phyloP scores from a whole-genome alignment of 2,888 invertebrate genomes.

The Morinoia aosen region DNA sequence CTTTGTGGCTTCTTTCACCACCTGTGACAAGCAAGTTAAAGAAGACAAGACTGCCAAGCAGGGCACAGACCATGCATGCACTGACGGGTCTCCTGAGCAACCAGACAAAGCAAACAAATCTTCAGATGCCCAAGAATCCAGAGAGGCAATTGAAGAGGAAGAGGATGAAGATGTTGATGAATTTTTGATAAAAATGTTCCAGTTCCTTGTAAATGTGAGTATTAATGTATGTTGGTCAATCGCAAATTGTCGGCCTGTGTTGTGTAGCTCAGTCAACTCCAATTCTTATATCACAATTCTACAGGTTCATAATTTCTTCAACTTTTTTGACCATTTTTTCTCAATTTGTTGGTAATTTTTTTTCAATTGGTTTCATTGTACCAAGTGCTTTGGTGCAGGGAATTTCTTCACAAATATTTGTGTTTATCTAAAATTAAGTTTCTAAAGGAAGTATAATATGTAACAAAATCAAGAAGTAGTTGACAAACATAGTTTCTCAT shows the following conservation, averaged over 20 bases:
- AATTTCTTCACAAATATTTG: no score
- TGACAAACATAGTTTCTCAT: no score
- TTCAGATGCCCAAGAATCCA: not conserved
- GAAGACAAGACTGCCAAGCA: slow-evolving; percentile 54
- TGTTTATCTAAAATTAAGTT: no score
- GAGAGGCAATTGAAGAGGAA: slow-evolving; percentile 72
- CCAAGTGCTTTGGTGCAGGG: no score
- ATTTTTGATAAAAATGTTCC: slow-evolving; percentile 77
- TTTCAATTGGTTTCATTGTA: not conserved
- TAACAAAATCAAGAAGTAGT: no score
- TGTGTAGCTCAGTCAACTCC: not conserved
- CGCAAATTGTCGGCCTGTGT: not conserved
- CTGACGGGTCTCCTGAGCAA: not conserved
- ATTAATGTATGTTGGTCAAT: not conserved
- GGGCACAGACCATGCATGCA: slow-evolving; percentile 58
- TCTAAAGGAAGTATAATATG: no score
- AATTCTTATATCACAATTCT: no score
- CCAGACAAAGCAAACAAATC: not conserved
- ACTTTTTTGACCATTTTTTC: not conserved
- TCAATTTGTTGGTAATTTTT: not conserved
- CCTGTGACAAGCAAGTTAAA: slow-evolving; percentile 52
- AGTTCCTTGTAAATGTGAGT: slow-evolving; percentile 77
- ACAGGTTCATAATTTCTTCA: no score
- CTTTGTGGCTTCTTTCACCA: slow-evolving; percentile 81
- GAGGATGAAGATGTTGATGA: slow-evolving; percentile 70